Evolutionary conservation across 2,888 invertebrate genomes (phyloP), one percentile per base, ranked within the genome.

Genomic region (Agrochola litura): DNA sequence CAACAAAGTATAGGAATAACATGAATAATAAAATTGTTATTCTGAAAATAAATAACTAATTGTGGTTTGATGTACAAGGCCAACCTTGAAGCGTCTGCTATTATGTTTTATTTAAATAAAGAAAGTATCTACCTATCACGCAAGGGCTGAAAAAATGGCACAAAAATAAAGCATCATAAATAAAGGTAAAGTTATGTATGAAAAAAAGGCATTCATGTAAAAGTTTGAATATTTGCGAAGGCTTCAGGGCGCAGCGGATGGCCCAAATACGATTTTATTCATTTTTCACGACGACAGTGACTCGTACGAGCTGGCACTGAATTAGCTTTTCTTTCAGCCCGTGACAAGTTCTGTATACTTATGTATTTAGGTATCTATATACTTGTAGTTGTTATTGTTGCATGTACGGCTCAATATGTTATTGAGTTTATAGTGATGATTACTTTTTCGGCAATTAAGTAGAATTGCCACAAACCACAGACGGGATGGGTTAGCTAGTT

Each of bases 251-350:
- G 87, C 86, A 87, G 86, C 89, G 91, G 92, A 90, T 93, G 95
- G 92, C 95, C 95, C 93, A 92, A 93, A 96, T 95, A 93, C 92
- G 88, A 93, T 93, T 96, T 95, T 95, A 95, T 95, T 95, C 94
- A 96, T 96, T 96, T 96, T 96, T 96, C 96, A 96, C 86, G 93
- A 90, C 92, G 92, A 94, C 95, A 95, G 95, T 88, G 95, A 93
- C 95, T 94, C 90, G 96, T 88, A 95, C 96, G 89, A 89, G 91
- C 95, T 96, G 96, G 96, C 90, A 96, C 96, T 93, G 95, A 92
- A 93, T 93, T 92, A 86, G 88, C 89, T 91, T 93, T 94, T 95
- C 95, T 95, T 96, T 96, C 91, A 92, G 89, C 87, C 83, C 85
- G 89, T 86, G 89, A 90, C 90, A 81, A 83, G 86, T 79, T 82